Base-by-base conservation (phyloP, 2,113 vertebrate species). In the Barnardius zonarius region DNA sequence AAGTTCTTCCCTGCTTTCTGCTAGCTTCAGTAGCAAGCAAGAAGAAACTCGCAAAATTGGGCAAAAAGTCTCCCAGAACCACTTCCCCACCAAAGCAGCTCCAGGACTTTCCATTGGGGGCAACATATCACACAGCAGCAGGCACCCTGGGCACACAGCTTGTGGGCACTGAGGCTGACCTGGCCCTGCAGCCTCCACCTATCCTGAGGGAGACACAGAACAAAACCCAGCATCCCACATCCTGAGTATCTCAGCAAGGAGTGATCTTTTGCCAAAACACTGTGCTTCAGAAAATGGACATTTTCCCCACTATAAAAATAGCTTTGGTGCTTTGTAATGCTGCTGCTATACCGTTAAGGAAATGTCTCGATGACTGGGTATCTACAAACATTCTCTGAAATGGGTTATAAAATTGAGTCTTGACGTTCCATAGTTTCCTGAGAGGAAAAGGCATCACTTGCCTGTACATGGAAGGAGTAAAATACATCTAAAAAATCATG, bases 141-240 rank as follows among this genome's bases (percentile, higher is more conserved):
- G 59, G 46, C 46, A 72, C 52, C 31, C 37, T 8, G 44, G 25
- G 66, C 59, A 88, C 54, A 16, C 22, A 55, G 52, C 25, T 23
- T 54, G 27, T 0, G 0, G n/a, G 18, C 28, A 49, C 41, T 3
- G 0, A 43, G 48, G 5, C 51, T 28, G 33, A 70, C 28, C 31
- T 14, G 55, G 44, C 44, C 54, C 48, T 55, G n/a, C 67, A 80
- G 35, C 14, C 2, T n/a, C 59, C 49, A 55, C 59, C 48, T 37
- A 10, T 66, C 20, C 73, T 27, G 17, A 66, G n/a, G 17, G 18
- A 37, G 12, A 57, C 11, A 17, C 0, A 74, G n/a, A n/a, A 55
- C 17, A 87, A 63, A 86, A n/a, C 9, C 15, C 87, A 78, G 22
- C 3, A 81, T 63, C 68, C 20, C 27, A 59, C 54, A n/a, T 54